Percentiles rank a stretch among this genome's conserved stretches.
These are phyloP conservation scores for Puntigrus tetrazona DNA, from an alignment of 2,113 vertebrate species.

Conservation along the genomic window DNA sequence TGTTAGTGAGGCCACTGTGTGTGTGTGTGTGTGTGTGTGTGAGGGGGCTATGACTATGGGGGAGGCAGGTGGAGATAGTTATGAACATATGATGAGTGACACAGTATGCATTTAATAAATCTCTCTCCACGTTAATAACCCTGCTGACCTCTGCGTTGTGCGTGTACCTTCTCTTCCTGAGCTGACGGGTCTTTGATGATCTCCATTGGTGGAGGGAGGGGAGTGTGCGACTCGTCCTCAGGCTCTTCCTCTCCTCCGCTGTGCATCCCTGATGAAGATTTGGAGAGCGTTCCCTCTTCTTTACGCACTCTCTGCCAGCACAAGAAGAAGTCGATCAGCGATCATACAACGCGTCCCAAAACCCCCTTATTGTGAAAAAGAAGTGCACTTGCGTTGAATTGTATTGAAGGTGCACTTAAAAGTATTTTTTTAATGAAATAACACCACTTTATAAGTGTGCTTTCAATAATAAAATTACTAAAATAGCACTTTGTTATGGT, in stretches of 20 bases:
- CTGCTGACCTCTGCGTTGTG: neutral
- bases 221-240: conserved; percentile 93
- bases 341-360: neutral
- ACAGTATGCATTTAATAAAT: conserved; percentile 1
- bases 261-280: conserved; percentile 77
- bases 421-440: neutral
- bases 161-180: conserved; percentile 92
- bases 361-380: neutral
- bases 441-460: neutral
- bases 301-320: conserved; percentile 79
- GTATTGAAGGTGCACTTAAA: neutral
- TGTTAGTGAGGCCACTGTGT: neutral
- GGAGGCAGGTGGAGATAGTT: conserved; percentile 12
- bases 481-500: too few species aligned
- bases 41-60: neutral
- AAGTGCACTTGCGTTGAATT: neutral
- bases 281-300: conserved; percentile 75
- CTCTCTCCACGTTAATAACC: neutral
- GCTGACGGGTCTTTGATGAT: conserved; percentile 95
- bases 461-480: too few species aligned
- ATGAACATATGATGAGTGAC: conserved; percentile 40
- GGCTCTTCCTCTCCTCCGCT: conserved; percentile 94
- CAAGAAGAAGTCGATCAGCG: neutral
- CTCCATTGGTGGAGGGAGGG: conserved; percentile 96
- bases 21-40: neutral